Base-by-base conservation (phyloP, 2,113 vertebrate genomes). In the Vidua macroura region DNA sequence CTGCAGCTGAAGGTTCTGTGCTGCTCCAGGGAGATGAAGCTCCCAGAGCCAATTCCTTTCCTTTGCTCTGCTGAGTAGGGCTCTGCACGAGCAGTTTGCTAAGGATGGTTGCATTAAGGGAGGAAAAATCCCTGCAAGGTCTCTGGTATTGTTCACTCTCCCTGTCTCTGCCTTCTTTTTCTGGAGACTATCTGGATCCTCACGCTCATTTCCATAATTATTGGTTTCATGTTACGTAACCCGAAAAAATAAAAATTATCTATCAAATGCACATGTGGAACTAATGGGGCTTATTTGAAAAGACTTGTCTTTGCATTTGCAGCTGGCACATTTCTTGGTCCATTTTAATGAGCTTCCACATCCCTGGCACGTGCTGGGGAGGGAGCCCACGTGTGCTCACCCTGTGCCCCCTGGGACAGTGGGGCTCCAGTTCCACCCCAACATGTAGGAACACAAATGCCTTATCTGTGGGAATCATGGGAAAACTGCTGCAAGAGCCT, bases 251-350 rank as follows among this genome's bases (percentile, higher is more conserved):
- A 78, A 88, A 93, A 89, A 90, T 92, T 96, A 96, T 96, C 93
- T 97, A 64, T 94, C 64, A 72, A 83, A 86, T 0, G 7, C 95
- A 96, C 94, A 93, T 95, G 96, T 97, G 94, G 93, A 97, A 95
- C 94, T 95, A 97, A 96, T 93, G 88, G 87, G 85, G 70, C 37
- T 95, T 88, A 88, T 80, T 94, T 93, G 83, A 88, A 96, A 93
- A 93, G 94, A 77, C 82, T 68, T 80, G 78, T 52, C 78, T 89
- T n/a, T 94, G 84, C 87, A 28, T 91, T 88, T 93, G 35, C 59
- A 88, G 93, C 93, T 95, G 75, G 82, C 3, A 5, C 39, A 73
- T 85, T 5, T 4, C 75, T 80, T 6, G 7, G 63, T 24, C 59
- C 59, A n/a, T 92, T 83, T 67, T 74, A 91, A 88, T 92, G 68